Evolutionary conservation across 2,797 vertebrate genomes (phyloP).

Genomic region (Enteromius fasciolatus): DNA sequence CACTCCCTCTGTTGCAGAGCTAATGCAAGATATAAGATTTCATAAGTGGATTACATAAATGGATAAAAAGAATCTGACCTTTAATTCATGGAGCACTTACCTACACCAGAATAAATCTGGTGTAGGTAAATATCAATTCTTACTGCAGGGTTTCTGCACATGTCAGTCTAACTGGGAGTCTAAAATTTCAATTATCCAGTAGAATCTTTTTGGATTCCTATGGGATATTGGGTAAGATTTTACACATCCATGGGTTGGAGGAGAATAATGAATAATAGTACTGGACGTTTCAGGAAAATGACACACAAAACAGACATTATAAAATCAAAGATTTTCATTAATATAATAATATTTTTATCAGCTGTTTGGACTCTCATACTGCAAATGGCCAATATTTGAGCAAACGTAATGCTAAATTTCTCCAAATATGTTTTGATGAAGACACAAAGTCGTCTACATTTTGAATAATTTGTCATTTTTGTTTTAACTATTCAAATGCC

Average conservation of each 20-base stretch:
- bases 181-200: not conserved
- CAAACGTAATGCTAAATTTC: not conserved
- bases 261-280: not conserved
- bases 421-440: not conserved
- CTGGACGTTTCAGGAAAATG: not conserved
- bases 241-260: not conserved
- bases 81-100: constrained; percentile 12
- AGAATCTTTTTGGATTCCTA: not conserved
- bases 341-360: too few species aligned
- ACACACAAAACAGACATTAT: not conserved
- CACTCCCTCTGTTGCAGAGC: not conserved
- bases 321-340: not conserved
- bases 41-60: constrained; percentile 24
- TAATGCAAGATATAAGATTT: constrained; percentile 15
- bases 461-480: not conserved
- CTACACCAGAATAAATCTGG: not conserved
- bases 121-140: not conserved
- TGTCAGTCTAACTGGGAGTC: not conserved
- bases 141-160: not conserved
- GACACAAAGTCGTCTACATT: not conserved
- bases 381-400: too few species aligned
- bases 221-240: not conserved
- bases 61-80: constrained; percentile 16
- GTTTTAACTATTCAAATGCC: not conserved
- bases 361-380: too few species aligned